These are phyloP conservation scores for Cephalopholis sonnerati DNA, from an alignment of 2,113 vertebrate species.

Conservation along the genomic window DNA sequence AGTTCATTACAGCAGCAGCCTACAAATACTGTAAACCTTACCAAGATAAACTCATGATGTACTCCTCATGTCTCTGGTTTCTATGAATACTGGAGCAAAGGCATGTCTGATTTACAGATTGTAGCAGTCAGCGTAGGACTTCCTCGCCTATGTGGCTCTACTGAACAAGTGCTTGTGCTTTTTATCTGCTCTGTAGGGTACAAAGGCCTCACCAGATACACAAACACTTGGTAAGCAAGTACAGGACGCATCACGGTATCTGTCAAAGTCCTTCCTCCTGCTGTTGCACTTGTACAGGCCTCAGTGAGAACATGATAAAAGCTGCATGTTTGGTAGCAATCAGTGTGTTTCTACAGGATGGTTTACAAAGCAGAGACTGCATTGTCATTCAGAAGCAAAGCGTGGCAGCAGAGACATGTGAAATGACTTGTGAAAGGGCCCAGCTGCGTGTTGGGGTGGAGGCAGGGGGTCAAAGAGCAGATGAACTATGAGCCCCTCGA, in stretches of 20 bases:
- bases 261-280: constrained; percentile 36
- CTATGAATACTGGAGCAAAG: constrained; percentile 15
- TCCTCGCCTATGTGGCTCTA: constrained; percentile 21
- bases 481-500: constrained; percentile 12
- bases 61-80: constrained; percentile 52
- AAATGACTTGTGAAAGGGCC: constrained; percentile 33
- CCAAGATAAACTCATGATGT: constrained; percentile 81
- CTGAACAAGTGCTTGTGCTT: constrained; percentile 11
- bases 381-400: constrained; percentile 22
- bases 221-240: constrained; percentile 36
- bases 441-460: constrained; percentile 25
- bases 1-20: background rate
- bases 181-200: constrained; percentile 75
- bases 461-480: constrained; percentile 49
- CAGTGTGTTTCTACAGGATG: background rate
- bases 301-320: background rate
- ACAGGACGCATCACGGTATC: constrained; percentile 9
- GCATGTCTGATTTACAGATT: constrained; percentile 23
- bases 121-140: constrained; percentile 15
- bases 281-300: background rate
- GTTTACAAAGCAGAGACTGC: background rate
- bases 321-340: background rate
- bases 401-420: constrained; percentile 6
- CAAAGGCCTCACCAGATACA: constrained; percentile 77
- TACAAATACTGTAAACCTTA: constrained; percentile 64